Conservation (phyloP, 2,888 invertebrate genomes). For the Eugnorisma glareosa region DNA sequence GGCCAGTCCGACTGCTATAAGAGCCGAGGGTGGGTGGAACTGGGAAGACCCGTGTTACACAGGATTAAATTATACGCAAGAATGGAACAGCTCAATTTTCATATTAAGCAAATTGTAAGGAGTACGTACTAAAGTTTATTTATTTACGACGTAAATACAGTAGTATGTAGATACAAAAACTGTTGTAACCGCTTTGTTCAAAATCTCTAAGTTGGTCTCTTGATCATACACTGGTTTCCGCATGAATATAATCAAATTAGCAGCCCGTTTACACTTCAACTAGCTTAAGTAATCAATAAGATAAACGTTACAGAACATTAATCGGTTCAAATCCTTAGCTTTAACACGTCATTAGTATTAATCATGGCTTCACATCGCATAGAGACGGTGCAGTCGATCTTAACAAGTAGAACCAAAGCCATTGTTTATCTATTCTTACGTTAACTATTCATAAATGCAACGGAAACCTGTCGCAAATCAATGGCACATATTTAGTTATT, state of each 20-base stretch:
- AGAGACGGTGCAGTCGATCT: neutral
- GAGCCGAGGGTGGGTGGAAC: conserved; percentile 53
- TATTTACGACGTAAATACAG: neutral
- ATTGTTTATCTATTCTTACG: conserved; percentile 26
- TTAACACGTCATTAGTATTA: conserved; percentile 13
- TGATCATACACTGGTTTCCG: neutral
- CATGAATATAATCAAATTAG: conserved; percentile 6
- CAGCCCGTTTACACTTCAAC: conserved; percentile 7
- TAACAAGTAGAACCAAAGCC: neutral
- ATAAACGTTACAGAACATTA: conserved; percentile 27
- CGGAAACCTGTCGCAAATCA: conserved; percentile 56
- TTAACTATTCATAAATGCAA: conserved; percentile 30
- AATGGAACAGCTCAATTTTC: conserved; percentile 48
- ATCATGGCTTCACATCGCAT: conserved; percentile 3
- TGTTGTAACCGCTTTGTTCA: neutral
- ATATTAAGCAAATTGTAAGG: conserved; percentile 36
- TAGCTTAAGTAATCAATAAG: conserved; percentile 12
- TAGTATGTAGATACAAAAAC: neutral
- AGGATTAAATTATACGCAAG: conserved; percentile 51
- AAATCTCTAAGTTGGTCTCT: neutral
- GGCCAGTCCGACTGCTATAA: conserved; percentile 46
- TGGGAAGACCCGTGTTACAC: conserved; percentile 41
- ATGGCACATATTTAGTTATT: conserved; percentile 48
- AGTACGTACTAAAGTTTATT: conserved; percentile 20
- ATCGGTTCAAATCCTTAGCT: conserved; percentile 2